Evolutionary conservation across 1,140 invertebrate genomes (phyloP), one percentile per base, ranked within the genome.

Genomic region (Berghia stephanieae): DNA sequence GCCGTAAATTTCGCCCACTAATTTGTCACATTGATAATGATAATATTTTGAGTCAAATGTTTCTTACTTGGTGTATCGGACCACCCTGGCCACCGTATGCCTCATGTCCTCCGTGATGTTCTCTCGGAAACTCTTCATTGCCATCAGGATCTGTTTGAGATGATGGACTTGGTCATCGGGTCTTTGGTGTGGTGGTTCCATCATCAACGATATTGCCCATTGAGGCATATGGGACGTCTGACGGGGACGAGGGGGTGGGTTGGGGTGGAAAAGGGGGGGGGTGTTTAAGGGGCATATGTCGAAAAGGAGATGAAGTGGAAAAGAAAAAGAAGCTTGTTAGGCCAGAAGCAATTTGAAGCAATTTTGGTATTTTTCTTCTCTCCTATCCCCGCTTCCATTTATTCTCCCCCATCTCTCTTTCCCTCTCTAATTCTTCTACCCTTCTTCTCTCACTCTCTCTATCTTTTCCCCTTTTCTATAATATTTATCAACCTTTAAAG

Each of bases 61-160:
- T 16, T 1, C 80, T 77, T 46, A 86, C 85, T 78, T 79, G 16
- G 78, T 79, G 52, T 84, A 83, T 38, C 77, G 63, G 0, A 80
- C 73, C 1, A 81, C 81, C 70, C 79, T 49, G 72, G 81, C 83
- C 38, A 86, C 82, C 43, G 81, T 80, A 36, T 70, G 70, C n/a
- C 83, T 60, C 78, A 84, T 84, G 21, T 80, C 63, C 34, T 83
- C 79, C 4, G 83, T 82, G 67, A 83, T 81, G 69, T 85, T 86
- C 42, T 85, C 82, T 67, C 78, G 57, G 77, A 85, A 85, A 34
- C 80, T 79, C 43, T 79, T 49, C 74, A 85, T 82, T 18, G 49
- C 72, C 42, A 79, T 75, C 60, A 86, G 66, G 6, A 86, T 43
- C 5, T 75, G 78, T 31, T 82, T 79, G n/a, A 86, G 78, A 38